Evolutionary conservation across 2,888 invertebrate genomes (phyloP), one percentile per base, ranked within the genome.

Genomic region (Empis livida): DNA sequence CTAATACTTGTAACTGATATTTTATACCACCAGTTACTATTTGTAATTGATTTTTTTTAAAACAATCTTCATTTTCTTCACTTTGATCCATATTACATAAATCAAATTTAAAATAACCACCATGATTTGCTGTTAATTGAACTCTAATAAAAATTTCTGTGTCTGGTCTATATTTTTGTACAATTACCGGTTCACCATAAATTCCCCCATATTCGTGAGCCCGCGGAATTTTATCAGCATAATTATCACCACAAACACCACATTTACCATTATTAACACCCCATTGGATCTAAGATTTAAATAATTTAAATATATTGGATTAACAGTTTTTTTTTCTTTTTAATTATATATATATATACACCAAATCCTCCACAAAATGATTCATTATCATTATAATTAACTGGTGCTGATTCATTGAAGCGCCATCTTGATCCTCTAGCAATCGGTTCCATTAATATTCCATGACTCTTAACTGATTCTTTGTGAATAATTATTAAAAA

Each of bases 171-270:
- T 71, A 76, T 55, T 54, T 64, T 54, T 59, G 53, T 0, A 73
- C 73, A 42, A 76, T 71, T 4, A 65, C 58, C 3, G 76, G 76
- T n/a, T 56, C 56, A 48, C 72, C 71, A 54, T 68, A 77, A 35
- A 47, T 54, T n/a, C 77, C 77, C 5, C 74, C 74, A 44, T 74
- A 62, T 55, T 78, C 77, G 54, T 77, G 71, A 8, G 65, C 59
- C 43, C 77, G 63, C 0, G 78, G 78, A 32, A 54, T 60, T 1
- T 61, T 45, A 3, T 60, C 20, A 3, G 63, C 58, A 50, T 67
- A 76, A 50, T 68, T 60, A 56, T 78, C 77, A 2, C 78, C 78
- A 52, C 77, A 78, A 1, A 70, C 53, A 1, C 78, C 78, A 53
- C 78, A 78, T 43, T 64, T 65, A 2, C 75, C 76, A 2, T 56